Percentiles rank a stretch among this genome's conserved stretches.
These are phyloP conservation scores for Eulimnadia texana DNA, from an alignment of 1,140 invertebrate species.

Conservation along the genomic window DNA sequence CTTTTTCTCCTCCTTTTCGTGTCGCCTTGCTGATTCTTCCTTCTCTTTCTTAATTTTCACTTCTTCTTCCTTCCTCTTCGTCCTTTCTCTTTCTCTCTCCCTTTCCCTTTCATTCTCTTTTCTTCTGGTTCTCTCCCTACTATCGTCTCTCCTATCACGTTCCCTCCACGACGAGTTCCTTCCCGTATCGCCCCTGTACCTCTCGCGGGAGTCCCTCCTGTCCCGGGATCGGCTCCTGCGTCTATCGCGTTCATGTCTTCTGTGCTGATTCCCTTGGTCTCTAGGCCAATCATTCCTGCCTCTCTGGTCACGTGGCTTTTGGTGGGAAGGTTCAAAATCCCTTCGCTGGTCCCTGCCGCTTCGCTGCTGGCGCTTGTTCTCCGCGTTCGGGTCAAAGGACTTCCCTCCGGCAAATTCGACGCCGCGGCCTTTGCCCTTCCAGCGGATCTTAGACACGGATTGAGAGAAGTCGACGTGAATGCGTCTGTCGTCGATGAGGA, in stretches of 20 bases:
- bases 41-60: too few relatives aligned
- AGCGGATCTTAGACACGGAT: conserved; percentile 83
- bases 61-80: neutral
- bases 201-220: neutral
- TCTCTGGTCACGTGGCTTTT: neutral
- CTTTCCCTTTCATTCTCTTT: neutral
- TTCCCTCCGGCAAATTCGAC: conserved; percentile 1
- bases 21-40: neutral
- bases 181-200: neutral
- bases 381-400: neutral
- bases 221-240: too few relatives aligned
- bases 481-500: conserved; percentile 91
- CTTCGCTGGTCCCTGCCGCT: neutral
- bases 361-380: neutral
- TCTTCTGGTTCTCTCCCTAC: neutral
- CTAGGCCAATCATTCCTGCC: neutral
- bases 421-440: conserved; percentile 56
- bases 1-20: conserved; percentile 8
- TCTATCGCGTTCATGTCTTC: too few relatives aligned
- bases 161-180: too few relatives aligned
- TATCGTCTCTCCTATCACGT: too few relatives aligned
- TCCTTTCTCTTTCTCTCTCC: neutral
- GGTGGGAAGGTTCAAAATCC: neutral
- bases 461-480: conserved; percentile 99
- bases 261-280: neutral